Conservation (phyloP, 2,797 vertebrate species). For the Thamnophis elegans region DNA sequence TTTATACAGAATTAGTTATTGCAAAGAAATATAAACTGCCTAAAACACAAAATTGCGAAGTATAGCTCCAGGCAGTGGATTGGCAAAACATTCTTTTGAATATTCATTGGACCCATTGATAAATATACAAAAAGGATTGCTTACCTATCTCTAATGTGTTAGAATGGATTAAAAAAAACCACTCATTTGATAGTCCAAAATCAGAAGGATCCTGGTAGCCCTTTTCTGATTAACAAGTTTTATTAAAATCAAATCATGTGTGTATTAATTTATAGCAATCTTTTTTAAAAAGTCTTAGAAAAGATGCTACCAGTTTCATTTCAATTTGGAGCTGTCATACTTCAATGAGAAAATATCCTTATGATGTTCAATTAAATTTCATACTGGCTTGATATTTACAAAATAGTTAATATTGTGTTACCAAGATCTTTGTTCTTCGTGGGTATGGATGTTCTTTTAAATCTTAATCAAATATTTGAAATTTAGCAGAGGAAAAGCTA, state of each 20-base stretch:
- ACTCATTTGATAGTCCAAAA: not conserved
- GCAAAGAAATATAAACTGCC: not conserved
- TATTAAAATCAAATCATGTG: not conserved
- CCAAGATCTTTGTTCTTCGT: not conserved
- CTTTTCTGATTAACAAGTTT: not conserved
- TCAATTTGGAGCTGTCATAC: not conserved
- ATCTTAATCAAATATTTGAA: not conserved
- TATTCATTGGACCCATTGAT: not conserved
- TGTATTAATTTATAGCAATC: not conserved
- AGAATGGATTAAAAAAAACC: not conserved
- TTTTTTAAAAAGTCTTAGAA: not conserved
- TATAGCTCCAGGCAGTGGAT: not conserved
- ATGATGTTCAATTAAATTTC: not conserved
- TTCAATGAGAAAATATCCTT: not conserved
- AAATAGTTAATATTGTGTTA: not conserved
- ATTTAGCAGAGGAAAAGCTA: not conserved
- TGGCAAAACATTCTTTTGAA: not conserved
- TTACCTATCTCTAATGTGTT: not conserved
- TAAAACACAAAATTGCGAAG: not conserved
- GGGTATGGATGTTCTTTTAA: not conserved
- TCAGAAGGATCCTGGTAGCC: not conserved
- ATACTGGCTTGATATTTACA: not conserved
- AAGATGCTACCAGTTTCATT: not conserved
- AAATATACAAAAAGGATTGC: not conserved
- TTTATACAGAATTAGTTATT: not conserved